These are phyloP conservation scores for Drosophila ambigua DNA, from an alignment of 1,140 invertebrate species.

Conservation along the genomic window DNA sequence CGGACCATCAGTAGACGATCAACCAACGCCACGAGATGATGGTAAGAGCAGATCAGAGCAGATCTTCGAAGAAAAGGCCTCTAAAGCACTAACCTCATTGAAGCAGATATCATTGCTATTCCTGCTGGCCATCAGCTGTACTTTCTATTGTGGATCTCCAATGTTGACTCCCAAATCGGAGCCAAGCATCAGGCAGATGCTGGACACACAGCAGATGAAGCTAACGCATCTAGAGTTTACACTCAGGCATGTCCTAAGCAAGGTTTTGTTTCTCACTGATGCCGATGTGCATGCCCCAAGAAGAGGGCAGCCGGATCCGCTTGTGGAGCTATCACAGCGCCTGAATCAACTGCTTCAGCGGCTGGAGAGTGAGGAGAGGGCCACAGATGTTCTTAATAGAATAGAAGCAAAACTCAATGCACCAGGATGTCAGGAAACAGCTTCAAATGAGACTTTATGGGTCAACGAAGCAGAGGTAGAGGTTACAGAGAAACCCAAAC, in stretches of 20 bases:
- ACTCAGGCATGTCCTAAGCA: conserved; percentile 61
- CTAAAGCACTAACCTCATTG: neutral
- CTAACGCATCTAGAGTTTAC: conserved; percentile 56
- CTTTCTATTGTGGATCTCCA: conserved; percentile 40
- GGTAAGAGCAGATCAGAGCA: conserved; percentile 28
- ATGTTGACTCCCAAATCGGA: conserved; percentile 61
- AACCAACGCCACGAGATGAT: conserved; percentile 19
- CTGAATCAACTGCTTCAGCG: conserved; percentile 25
- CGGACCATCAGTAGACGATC: conserved; percentile 16
- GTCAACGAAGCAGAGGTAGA: too few species aligned
- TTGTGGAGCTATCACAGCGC: conserved; percentile 16
- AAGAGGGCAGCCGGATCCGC: conserved; percentile 1
- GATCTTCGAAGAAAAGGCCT: neutral
- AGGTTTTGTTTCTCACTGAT: conserved; percentile 48
- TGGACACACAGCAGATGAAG: conserved; percentile 52
- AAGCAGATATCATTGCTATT: conserved; percentile 37
- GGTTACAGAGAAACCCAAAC: neutral
- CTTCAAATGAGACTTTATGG: neutral
- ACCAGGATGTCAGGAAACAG: conserved; percentile 15
- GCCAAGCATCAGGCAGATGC: conserved; percentile 34
- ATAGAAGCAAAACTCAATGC: conserved; percentile 9
- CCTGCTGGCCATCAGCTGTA: conserved; percentile 27
- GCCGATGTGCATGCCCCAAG: conserved; percentile 6
- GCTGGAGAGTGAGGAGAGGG: conserved; percentile 16
- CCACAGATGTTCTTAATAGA: neutral